Evolutionary conservation across 2,888 invertebrate species (phyloP).

Genomic region (Mimachlamys varia): DNA sequence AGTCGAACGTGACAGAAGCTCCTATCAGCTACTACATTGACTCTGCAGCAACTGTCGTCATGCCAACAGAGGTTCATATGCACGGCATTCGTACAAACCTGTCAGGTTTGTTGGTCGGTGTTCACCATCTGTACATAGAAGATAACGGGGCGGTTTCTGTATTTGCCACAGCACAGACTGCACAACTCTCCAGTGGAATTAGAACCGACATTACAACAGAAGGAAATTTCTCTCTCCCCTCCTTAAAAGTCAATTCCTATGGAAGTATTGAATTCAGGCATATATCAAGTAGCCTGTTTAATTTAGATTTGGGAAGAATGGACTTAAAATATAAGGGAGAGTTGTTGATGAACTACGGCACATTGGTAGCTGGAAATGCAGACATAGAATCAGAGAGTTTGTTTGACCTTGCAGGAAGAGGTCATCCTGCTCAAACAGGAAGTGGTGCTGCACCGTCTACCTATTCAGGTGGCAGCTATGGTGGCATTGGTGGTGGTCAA

Average conservation of each 20-base stretch:
- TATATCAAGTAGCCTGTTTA: conserved; percentile 58
- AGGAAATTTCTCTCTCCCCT: conserved; percentile 70
- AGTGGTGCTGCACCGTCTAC: conserved; percentile 58
- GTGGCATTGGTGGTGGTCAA: conserved; percentile 59
- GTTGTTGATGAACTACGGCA: conserved; percentile 70
- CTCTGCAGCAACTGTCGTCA: conserved; percentile 63
- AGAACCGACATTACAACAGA: conserved; percentile 58
- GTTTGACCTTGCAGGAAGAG: conserved; percentile 65
- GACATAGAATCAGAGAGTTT: conserved; percentile 66
- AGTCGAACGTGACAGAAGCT: conserved; percentile 71
- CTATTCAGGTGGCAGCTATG: conserved; percentile 68
- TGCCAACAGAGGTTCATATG: conserved; percentile 71
- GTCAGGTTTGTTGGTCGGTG: conserved; percentile 64
- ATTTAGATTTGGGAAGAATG: conserved; percentile 64
- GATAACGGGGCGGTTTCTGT: conserved; percentile 61
- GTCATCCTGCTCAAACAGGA: conserved; percentile 57
- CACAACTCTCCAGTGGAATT: conserved; percentile 62
- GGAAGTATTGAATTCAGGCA: conserved; percentile 63
- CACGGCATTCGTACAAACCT: conserved; percentile 71
- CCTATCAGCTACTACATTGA: conserved; percentile 72
- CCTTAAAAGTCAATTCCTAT: conserved; percentile 63
- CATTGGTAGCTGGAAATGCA: conserved; percentile 64
- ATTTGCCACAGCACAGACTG: conserved; percentile 68
- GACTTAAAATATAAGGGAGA: conserved; percentile 68
- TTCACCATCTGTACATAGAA: conserved; percentile 71